Evolutionary conservation across 2,888 invertebrate species (phyloP).

Genomic region (Labia minor): DNA sequence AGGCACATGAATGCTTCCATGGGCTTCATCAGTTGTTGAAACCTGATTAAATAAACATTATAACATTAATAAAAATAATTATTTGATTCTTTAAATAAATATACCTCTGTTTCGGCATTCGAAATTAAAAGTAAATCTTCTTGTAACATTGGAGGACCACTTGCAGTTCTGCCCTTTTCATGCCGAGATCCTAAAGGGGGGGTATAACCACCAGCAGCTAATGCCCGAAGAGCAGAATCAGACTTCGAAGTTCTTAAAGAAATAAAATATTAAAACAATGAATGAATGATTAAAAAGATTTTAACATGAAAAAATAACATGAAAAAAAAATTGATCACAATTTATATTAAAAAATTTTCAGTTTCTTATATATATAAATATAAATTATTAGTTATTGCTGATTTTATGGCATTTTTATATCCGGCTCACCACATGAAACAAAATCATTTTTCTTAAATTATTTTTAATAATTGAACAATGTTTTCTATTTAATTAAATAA

Average conservation of each 20-base stretch:
- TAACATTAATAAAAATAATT: too few relatives aligned
- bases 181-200: constrained; percentile 41
- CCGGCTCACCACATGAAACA: too few relatives aligned
- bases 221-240: constrained; percentile 49
- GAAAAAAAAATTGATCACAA: constrained; percentile 3
- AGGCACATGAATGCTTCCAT: not conserved
- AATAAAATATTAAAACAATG: too few relatives aligned
- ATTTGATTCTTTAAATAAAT: not conserved
- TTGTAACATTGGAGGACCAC: constrained; percentile 46
- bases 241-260: constrained; percentile 46
- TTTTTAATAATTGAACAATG: too few relatives aligned
- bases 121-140: constrained; percentile 26
- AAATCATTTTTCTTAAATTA: too few relatives aligned
- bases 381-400: too few relatives aligned
- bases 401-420: too few relatives aligned
- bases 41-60: not conserved
- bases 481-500: too few relatives aligned
- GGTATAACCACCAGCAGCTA: constrained; percentile 41
- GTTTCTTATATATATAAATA: too few relatives aligned
- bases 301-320: too few relatives aligned
- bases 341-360: too few relatives aligned
- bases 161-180: constrained; percentile 52
- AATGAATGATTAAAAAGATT: too few relatives aligned
- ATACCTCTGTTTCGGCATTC: constrained; percentile 44
- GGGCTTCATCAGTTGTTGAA: not conserved